Evolutionary conservation across 2,797 vertebrate genomes (phyloP).

Genomic region (Anolis apletophallus): DNA sequence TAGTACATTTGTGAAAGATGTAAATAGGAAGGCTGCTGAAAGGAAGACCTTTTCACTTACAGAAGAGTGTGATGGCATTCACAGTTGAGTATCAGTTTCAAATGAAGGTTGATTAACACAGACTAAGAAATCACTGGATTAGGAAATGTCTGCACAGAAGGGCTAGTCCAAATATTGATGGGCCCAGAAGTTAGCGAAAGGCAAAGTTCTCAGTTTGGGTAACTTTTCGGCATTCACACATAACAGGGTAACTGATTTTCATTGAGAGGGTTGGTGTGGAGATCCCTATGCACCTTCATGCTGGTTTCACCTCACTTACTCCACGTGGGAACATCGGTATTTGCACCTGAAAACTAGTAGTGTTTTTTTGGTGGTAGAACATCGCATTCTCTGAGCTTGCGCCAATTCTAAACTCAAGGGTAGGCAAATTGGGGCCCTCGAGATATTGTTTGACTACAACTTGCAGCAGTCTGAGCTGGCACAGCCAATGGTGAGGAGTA

Average conservation of each 20-base stretch:
- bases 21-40: slow-evolving; percentile 27
- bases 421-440: too few species aligned
- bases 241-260: neutral
- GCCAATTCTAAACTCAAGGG: neutral
- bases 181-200: neutral
- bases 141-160: slow-evolving; percentile 17
- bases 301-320: neutral
- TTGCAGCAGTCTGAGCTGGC: too few species aligned
- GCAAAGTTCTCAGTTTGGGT: neutral
- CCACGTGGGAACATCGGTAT: neutral
- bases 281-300: neutral
- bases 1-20: slow-evolving; percentile 47
- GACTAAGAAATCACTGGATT: slow-evolving; percentile 48
- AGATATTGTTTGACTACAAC: too few species aligned
- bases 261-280: neutral
- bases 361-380: neutral
- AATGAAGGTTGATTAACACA: slow-evolving; percentile 18
- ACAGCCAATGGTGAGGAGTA: too few species aligned
- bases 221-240: neutral
- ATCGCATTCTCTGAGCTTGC: neutral
- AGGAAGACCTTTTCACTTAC: neutral
- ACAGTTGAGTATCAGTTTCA: slow-evolving; percentile 39
- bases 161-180: neutral
- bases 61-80: neutral
- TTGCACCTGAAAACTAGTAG: neutral